phyloP scores from a whole-genome alignment of 2,797 vertebrate species.

The Bradypus variegatus region DNA sequence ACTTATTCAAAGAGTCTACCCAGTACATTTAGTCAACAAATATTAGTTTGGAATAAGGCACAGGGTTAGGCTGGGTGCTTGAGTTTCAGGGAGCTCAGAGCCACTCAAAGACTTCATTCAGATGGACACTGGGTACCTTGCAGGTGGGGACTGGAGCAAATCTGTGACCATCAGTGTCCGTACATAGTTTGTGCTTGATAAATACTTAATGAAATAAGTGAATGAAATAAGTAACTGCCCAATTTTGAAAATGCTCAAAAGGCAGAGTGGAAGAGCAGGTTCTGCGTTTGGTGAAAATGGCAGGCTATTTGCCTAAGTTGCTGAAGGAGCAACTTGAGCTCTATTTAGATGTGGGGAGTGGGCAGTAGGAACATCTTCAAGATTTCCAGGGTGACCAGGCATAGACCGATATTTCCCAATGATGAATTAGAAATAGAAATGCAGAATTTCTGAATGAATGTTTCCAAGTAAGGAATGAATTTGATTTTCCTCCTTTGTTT shows the following conservation, averaged over 20 bases:
- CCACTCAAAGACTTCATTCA: slow-evolving; percentile 53
- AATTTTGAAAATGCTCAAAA: slow-evolving; percentile 7
- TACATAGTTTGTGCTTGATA: not conserved
- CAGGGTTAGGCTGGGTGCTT: slow-evolving; percentile 26
- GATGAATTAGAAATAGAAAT: not conserved
- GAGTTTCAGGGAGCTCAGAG: slow-evolving; percentile 46
- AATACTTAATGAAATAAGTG: not conserved
- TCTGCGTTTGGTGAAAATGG: not conserved
- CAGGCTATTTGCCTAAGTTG: not conserved
- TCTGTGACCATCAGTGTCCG: not conserved
- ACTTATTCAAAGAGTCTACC: not conserved
- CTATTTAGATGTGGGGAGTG: not conserved
- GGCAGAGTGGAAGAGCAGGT: not conserved
- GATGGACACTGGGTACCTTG: not conserved
- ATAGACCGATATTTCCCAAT: not conserved
- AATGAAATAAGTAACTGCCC: not conserved
- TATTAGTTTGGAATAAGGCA: slow-evolving; percentile 6
- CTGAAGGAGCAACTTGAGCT: not conserved
- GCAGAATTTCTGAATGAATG: not conserved
- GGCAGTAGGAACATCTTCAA: not conserved
- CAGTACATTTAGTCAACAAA: slow-evolving; percentile 38
- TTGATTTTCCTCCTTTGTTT: not conserved
- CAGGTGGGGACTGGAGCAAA: not conserved
- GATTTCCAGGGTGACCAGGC: not conserved
- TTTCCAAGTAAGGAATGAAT: not conserved